These are phyloP conservation scores for Lutjanus argentimaculatus DNA, from an alignment of 2,797 vertebrate genomes.

Conservation along the genomic window DNA sequence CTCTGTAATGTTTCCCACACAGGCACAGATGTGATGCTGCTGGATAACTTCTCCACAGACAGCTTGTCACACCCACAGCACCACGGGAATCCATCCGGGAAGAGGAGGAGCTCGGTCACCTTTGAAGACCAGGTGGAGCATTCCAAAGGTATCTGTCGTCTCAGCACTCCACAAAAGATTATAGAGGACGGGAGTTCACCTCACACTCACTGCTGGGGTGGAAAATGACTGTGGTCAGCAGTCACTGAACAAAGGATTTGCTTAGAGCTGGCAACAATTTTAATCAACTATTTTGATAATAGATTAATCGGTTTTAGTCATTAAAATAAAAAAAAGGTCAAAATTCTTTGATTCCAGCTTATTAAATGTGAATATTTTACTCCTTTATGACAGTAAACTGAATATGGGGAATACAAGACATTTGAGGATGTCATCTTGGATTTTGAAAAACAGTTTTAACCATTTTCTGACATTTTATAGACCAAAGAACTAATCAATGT, in stretches of 20 bases:
- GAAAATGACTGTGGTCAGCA: background rate
- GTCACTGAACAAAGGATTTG: background rate
- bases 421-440: too few species aligned
- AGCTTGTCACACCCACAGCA: constrained; percentile 79
- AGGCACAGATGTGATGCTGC: constrained; percentile 97
- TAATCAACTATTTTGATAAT: too few species aligned
- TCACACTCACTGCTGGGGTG: background rate
- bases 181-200: background rate
- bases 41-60: constrained; percentile 92
- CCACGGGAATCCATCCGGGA: constrained; percentile 81
- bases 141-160: constrained; percentile 88
- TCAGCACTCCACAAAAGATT: constrained; percentile 1
- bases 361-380: too few species aligned
- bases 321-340: too few species aligned
- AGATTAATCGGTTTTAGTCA: too few species aligned
- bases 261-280: too few species aligned
- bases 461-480: too few species aligned
- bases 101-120: constrained; percentile 96
- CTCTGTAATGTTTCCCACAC: constrained; percentile 7
- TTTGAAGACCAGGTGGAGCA: constrained; percentile 97
- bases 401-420: too few species aligned
- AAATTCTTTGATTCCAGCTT: too few species aligned
- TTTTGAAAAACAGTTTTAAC: too few species aligned
- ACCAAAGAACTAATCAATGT: too few species aligned
- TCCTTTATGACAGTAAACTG: too few species aligned